Percentiles rank a stretch among this genome's conserved stretches.
Evolutionary conservation across 2,797 vertebrate genomes (phyloP).

Genomic region (Saxicola maurus): DNA sequence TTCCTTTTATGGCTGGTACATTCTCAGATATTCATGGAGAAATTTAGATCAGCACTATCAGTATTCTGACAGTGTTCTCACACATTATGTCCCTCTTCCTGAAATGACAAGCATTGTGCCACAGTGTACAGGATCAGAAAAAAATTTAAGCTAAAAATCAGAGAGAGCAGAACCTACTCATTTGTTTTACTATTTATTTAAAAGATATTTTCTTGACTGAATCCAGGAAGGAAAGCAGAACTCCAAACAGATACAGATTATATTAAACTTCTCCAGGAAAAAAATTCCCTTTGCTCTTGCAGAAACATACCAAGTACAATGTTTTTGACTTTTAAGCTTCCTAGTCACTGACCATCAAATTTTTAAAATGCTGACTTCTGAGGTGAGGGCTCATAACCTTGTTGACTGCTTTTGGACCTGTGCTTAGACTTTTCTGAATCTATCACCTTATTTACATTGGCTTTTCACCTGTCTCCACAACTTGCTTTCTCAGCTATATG

Average conservation of each 20-base stretch:
- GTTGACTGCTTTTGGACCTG: not conserved
- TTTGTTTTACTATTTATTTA: not conserved
- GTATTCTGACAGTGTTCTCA: not conserved
- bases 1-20: not conserved
- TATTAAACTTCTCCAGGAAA: not conserved
- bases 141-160: not conserved
- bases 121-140: not conserved
- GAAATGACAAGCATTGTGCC: not conserved
- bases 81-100: not conserved
- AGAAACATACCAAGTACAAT: not conserved
- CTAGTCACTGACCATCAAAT: not conserved
- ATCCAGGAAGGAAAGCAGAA: not conserved
- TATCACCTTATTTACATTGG: not conserved
- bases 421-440: not conserved
- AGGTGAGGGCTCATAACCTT: not conserved
- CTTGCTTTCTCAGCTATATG: slow-evolving; percentile 5
- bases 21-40: not conserved
- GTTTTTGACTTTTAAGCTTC: not conserved
- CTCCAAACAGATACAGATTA: not conserved
- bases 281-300: not conserved
- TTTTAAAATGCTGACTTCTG: slow-evolving; percentile 9
- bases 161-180: not conserved
- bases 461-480: not conserved
- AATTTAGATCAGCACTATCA: not conserved
- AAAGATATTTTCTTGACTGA: not conserved